Conservation (phyloP, 2,113 vertebrate species). For the Oreochromis niloticus region DNA sequence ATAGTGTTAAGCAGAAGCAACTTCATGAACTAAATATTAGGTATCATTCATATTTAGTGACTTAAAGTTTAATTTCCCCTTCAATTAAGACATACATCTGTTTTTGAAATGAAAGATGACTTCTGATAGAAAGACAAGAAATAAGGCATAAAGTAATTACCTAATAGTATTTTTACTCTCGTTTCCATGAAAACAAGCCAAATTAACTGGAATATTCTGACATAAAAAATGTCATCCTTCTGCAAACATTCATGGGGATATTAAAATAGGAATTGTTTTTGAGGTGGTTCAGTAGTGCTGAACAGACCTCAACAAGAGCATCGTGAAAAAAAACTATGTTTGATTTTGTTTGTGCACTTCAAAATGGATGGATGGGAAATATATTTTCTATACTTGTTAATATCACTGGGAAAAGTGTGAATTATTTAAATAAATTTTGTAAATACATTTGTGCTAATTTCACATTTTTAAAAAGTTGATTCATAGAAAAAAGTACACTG, state of each 20-base stretch:
- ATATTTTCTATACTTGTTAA: neutral
- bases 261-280: neutral
- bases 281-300: neutral
- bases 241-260: neutral
- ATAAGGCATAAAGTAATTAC: neutral
- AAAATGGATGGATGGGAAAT: neutral
- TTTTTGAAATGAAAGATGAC: neutral
- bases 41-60: neutral
- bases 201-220: neutral
- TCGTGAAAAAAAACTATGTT: neutral
- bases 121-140: neutral
- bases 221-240: neutral
- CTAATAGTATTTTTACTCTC: neutral
- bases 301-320: neutral
- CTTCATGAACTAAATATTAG: neutral
- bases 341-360: neutral
- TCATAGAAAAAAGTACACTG: neutral
- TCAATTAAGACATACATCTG: neutral
- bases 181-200: neutral
- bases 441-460: neutral
- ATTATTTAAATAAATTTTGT: neutral
- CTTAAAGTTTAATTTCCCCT: neutral
- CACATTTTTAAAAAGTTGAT: neutral
- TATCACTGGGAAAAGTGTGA: neutral
- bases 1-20: neutral